Evolutionary conservation across 2,888 invertebrate species (phyloP), one percentile per base, ranked within the genome.

Genomic region (Acrobasis repandana): DNA sequence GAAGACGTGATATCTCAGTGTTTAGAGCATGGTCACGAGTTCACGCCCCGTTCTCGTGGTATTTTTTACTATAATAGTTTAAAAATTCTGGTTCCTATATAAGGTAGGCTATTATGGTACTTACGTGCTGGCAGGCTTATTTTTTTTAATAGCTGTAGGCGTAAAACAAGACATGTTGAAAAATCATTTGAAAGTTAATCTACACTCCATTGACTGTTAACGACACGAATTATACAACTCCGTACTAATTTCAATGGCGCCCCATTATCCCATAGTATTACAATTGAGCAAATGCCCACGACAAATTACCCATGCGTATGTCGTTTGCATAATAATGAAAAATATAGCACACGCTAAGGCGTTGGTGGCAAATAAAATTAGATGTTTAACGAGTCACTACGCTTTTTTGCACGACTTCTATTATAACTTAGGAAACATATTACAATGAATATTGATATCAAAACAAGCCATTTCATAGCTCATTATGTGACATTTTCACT

Each of bases 261-360:
- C n/a, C 11, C n/a, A 43, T 43, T 43, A 43, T 43, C 14, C 11
- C 38, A 11, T 28, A 28, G 28, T 28, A 28, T 11, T 38, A 6
- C 38, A 36, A 36, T n/a, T 43, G 14, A 43, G 43, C 43, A 43
- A 43, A 28, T 50, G 50, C 50, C 18, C 36, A 52, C 52, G 10
- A 10, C 34, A 52, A 52, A 36, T 58, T 58, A 63, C 38, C 56
- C 34, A 52, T 9, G 28, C 36, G 10, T 15, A 16, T 50, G 15
- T 52, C 36, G 34, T 52, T 52, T 52, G 52, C 52, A 52, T 36
- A 36, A 34, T 52, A 36, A 34, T 52, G 51, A 34, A 51, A 34
- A 34, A 51, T 51, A 50, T 51, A 34, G 33, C 51, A 34, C 33
- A 51, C 15, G 33, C 34, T n/a, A 48, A 9, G n/a, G 51, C 51